phyloP scores from a whole-genome alignment of 1,140 invertebrate genomes.

The Drosophila miranda region DNA sequence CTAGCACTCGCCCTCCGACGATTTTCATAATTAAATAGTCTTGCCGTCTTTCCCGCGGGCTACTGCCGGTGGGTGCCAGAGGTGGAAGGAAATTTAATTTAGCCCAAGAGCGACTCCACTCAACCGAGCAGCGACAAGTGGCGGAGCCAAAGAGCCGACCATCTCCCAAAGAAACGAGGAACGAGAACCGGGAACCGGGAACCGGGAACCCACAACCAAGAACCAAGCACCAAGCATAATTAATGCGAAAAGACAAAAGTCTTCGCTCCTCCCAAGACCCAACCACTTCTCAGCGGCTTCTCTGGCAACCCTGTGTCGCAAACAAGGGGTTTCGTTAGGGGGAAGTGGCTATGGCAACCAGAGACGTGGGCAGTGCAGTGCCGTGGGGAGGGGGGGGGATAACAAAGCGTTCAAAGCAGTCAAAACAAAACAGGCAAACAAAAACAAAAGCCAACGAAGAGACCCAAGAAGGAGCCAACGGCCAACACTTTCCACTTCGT shows the following conservation, averaged over 20 bases:
- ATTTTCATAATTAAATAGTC: conserved; percentile 70
- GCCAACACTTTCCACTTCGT: conserved; percentile 54
- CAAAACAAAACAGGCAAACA: conserved; percentile 66
- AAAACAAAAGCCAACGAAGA: conserved; percentile 27
- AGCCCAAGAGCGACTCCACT: conserved; percentile 1
- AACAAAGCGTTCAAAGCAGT: conserved; percentile 33
- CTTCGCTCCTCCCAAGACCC: too few relatives aligned
- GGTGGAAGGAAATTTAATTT: conserved; percentile 63
- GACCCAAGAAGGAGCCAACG: conserved; percentile 13
- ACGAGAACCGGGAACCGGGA: too few relatives aligned
- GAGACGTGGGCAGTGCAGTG: too few relatives aligned
- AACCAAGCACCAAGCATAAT: conserved; percentile 46
- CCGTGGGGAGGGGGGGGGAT: conserved; percentile 7
- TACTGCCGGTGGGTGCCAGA: neutral
- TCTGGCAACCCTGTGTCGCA: conserved; percentile 47
- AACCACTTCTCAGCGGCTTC: too few relatives aligned
- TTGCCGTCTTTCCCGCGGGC: conserved; percentile 39
- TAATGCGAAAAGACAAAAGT: conserved; percentile 58
- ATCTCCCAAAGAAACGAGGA: neutral
- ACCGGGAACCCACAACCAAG: neutral
- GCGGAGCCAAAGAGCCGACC: conserved; percentile 14
- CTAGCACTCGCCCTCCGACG: neutral
- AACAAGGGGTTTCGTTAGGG: conserved; percentile 19
- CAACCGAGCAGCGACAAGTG: conserved; percentile 42
- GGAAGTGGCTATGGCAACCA: conserved; percentile 34